Evolutionary conservation across 2,888 invertebrate species (phyloP), one percentile per base, ranked within the genome.

Genomic region (Limenitis arthemis): DNA sequence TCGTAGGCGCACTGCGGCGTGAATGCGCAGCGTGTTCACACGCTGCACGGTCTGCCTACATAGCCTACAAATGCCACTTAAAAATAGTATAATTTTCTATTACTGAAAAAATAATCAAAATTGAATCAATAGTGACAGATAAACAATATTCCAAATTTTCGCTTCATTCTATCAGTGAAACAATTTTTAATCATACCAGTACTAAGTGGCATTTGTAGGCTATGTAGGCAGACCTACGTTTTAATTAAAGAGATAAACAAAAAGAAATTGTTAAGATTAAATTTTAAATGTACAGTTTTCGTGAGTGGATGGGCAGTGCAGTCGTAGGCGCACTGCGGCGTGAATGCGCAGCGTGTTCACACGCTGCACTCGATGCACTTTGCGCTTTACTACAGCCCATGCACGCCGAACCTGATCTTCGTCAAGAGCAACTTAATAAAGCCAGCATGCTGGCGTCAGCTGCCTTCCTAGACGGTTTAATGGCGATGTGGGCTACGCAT

Each of bases 301-400:
- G 99, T 48, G 99, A 99, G 83, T 94, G 95, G 70, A 91, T 99
- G 57, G 99, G 99, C 43, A 86, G 91, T 49, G 95, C 96, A 73
- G 97, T 99, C 5, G 96, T 98, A 39, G 91, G 91, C 55, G 96
- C 98, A 1, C 79, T 99, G 54, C 93, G 96, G 94, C 69, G 91
- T 92, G 95, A 96, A 61, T 93, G 96, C 67, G 90, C 93, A 61
- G 97, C 96, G 7, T 94, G 98, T 31, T 94, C 97, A 9, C 97
- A 99, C 85, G 96, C 99, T 5, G 98, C 98, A 5, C 90, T 99
- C 49, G 99, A 99, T 84, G 97, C 98, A 86, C 91, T 99, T 55
- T 98, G 97, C 77, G 97, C 99, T 11, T 88, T 99, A 30, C 96
- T 99, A 96, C 98, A 98, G 86, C 99, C 99, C 1, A 99, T 99